Evolutionary conservation across 2,113 vertebrate species (phyloP).

Genomic region (Pituophis catenifer): DNA sequence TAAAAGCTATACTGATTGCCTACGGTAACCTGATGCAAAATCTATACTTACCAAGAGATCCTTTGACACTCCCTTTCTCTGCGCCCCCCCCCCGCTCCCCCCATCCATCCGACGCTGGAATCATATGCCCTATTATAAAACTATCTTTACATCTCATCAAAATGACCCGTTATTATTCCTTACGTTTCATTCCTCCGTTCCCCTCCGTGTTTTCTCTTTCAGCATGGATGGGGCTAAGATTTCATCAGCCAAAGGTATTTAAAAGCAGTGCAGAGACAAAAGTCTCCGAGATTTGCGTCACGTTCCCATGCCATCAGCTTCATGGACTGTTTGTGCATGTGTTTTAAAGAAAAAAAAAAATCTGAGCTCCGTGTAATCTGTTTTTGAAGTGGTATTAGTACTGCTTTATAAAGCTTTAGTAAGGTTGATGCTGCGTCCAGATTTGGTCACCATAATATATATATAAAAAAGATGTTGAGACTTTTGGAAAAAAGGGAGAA

Average conservation of each 20-base stretch:
- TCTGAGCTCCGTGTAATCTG: conserved; percentile 80
- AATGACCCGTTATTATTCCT: conserved; percentile 74
- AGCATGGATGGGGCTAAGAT: conserved; percentile 76
- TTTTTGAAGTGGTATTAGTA: conserved; percentile 15
- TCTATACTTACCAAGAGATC: conserved; percentile 86
- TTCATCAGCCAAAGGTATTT: conserved; percentile 81
- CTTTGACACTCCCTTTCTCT: conserved; percentile 59
- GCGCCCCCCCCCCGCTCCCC: too few relatives aligned
- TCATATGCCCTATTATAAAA: conserved; percentile 80
- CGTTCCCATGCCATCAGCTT: conserved; percentile 75
- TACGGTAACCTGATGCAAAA: conserved; percentile 90
- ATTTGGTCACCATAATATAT: not conserved
- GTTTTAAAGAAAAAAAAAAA: conserved; percentile 4
- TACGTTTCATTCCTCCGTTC: conserved; percentile 55
- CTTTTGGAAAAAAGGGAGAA: too few relatives aligned
- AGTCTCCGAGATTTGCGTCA: conserved; percentile 77
- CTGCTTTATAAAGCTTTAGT: not conserved
- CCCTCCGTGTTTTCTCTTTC: conserved; percentile 32
- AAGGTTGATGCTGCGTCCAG: not conserved
- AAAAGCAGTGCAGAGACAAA: conserved; percentile 80
- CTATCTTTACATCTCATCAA: conserved; percentile 74
- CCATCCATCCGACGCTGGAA: conserved; percentile 34
- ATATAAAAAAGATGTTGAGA: not conserved
- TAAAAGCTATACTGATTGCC: conserved; percentile 89
- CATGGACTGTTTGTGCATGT: conserved; percentile 34